phyloP scores from a whole-genome alignment of 2,113 vertebrate genomes.

The Origma solitaria region DNA sequence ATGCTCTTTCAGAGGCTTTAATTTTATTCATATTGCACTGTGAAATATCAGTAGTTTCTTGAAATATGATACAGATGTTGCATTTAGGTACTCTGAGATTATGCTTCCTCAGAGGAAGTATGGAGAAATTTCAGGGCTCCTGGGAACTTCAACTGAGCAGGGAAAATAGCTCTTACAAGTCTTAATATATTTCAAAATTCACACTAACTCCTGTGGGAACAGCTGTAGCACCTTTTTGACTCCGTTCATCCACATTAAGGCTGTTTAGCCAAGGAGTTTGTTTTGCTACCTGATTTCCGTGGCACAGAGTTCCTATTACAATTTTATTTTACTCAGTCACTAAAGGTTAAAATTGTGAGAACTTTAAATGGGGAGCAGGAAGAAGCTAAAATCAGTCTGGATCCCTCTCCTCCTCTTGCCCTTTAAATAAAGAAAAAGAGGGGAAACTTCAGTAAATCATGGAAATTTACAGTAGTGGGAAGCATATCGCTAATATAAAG shows the following conservation, averaged over 20 bases:
- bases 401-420: not conserved
- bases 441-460: not conserved
- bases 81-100: not conserved
- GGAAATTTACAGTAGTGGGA: not conserved
- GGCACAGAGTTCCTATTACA: not conserved
- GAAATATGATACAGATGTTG: not conserved
- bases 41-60: not conserved
- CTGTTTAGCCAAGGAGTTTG: not conserved
- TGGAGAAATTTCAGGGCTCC: not conserved
- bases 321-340: not conserved
- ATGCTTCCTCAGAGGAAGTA: not conserved
- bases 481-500: not conserved
- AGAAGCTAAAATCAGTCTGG: not conserved
- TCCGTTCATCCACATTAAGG: not conserved
- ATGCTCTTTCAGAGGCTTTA: not conserved
- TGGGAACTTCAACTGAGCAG: not conserved
- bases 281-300: not conserved
- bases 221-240: not conserved
- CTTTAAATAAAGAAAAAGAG: not conserved
- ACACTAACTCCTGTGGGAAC: not conserved
- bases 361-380: not conserved
- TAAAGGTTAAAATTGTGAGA: not conserved
- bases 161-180: not conserved
- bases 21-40: not conserved
- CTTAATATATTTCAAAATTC: not conserved